Evolutionary conservation across 37 sponge, comb jelly and placozoan genomes (phyloP), one percentile per base, ranked within the genome.

Genomic region (Halisarca cf. caerulea): DNA sequence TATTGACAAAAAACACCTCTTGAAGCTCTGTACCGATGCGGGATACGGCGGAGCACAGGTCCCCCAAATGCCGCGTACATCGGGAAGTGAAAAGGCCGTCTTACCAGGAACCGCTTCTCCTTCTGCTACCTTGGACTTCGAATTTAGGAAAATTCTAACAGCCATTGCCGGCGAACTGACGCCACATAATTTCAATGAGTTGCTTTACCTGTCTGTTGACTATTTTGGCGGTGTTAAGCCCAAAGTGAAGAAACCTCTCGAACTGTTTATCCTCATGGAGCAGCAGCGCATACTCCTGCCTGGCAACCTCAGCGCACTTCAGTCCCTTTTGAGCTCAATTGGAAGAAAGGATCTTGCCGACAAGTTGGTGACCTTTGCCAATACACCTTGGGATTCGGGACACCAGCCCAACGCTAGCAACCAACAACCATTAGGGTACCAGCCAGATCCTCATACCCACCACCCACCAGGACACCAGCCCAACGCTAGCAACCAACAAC

Each of bases 141-240:
- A 40, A n/a, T 74, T 41, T 25, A 74, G 45, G 77, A 74, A 40
- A 44, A 44, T 41, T 41, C 36, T 74, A 44, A 44, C 45, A 4
- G 36, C 20, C 45, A 40, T 74, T 23, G 77, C 77, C n/a, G 41
- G 0, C 25, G 45, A 24, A 23, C 25, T 74, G 77, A 74, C 77
- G 44, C 39, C 39, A 20, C 24, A 44, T 21, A 74, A 74, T 38
- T 40, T 74, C 77, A 74, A 9, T 14, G 77, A 74, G 45, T 41
- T 74, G 77, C 45, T 74, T 15, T 74, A 74, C 25, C 24, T 74
- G 8, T 74, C 77, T 3, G 77, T 37, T 6, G 77, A 74, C 15
- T 41, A 74, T 25, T 74, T 74, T 21, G 18, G 14, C 1, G 77
- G 77, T 7, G 77, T 74, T 3, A 42, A 74, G 45, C 77, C 77